phyloP scores from a whole-genome alignment of 2,888 invertebrate genomes.

The Crematogaster levior region DNA sequence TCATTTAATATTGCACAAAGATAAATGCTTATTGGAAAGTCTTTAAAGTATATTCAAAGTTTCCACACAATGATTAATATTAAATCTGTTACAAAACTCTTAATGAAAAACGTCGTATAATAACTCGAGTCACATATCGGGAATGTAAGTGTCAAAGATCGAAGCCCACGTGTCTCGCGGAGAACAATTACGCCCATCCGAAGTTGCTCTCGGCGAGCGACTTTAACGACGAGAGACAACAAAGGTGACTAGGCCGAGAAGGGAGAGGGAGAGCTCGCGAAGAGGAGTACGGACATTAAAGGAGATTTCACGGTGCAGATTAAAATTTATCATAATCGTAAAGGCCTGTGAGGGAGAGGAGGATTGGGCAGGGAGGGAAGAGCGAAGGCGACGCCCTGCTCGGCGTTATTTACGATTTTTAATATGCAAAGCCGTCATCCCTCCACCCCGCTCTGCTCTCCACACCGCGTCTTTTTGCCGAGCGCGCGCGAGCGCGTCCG shows the following conservation, averaged over 20 bases:
- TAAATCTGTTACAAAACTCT: not conserved
- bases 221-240: constrained; percentile 54
- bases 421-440: constrained; percentile 69
- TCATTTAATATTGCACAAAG: not conserved
- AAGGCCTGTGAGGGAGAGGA: constrained; percentile 55
- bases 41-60: not conserved
- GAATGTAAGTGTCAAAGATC: constrained; percentile 37
- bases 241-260: constrained; percentile 30
- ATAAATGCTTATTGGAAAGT: not conserved
- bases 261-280: not conserved
- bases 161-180: constrained; percentile 48
- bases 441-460: constrained; percentile 34
- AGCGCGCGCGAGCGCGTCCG: constrained; percentile 45
- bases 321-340: constrained; percentile 72
- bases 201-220: constrained; percentile 41
- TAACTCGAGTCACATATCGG: constrained; percentile 1
- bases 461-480: constrained; percentile 45
- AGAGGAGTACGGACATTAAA: constrained; percentile 51
- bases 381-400: constrained; percentile 43
- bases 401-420: constrained; percentile 73
- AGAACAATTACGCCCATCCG: constrained; percentile 49
- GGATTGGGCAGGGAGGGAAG: constrained; percentile 8
- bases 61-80: not conserved
- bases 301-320: constrained; percentile 66
- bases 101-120: constrained; percentile 13